Evolutionary conservation across 2,113 vertebrate genomes (phyloP).

Genomic region (Columba livia): DNA sequence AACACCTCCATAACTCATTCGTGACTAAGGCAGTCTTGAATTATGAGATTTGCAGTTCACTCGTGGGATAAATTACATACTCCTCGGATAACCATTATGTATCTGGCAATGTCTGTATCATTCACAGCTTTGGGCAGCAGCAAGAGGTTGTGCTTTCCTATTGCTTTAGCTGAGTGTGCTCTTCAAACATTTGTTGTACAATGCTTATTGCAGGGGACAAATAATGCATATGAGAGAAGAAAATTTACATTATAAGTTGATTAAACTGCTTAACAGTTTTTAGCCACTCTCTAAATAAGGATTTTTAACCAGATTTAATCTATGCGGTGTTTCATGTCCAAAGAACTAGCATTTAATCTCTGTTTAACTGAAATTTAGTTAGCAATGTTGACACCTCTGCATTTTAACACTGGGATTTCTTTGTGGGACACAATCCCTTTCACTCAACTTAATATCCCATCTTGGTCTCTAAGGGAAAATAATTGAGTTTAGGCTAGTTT

Average conservation of each 20-base stretch:
- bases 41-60: constrained; percentile 50
- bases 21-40: constrained; percentile 32
- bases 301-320: constrained; percentile 84
- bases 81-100: constrained; percentile 48
- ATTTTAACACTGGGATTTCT: constrained; percentile 90
- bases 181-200: constrained; percentile 50
- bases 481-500: constrained; percentile 99
- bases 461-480: constrained; percentile 98
- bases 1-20: constrained; percentile 51
- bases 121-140: constrained; percentile 47
- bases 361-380: constrained; percentile 97
- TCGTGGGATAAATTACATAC: constrained; percentile 55
- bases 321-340: constrained; percentile 82
- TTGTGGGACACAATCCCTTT: constrained; percentile 89
- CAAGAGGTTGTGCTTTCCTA: constrained; percentile 48
- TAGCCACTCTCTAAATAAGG: constrained; percentile 84
- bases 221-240: constrained; percentile 78
- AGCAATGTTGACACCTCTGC: constrained; percentile 88
- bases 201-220: constrained; percentile 63
- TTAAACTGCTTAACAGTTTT: constrained; percentile 86
- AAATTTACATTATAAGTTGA: constrained; percentile 79
- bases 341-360: constrained; percentile 89
- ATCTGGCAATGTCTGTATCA: constrained; percentile 54
- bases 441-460: constrained; percentile 96
- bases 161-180: constrained; percentile 24